Percentiles rank a stretch among this genome's conserved stretches.
These are phyloP conservation scores for Drosophila malerkotliana DNA, from an alignment of 1,140 invertebrate species.

Conservation along the genomic window DNA sequence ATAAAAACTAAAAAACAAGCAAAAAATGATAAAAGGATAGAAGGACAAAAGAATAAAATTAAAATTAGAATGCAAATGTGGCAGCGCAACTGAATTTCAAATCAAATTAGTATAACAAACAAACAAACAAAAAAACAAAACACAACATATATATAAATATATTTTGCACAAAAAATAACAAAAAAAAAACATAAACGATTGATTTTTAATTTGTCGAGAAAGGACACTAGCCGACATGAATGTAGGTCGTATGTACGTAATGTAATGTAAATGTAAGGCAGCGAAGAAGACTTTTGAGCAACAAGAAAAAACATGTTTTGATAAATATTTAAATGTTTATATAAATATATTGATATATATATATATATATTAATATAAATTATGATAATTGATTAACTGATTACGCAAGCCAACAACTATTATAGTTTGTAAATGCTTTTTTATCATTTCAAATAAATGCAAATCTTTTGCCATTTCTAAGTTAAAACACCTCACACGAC, in stretches of 20 bases:
- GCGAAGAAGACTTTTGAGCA: constrained; percentile 80
- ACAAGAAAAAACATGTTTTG: constrained; percentile 81
- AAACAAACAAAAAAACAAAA: constrained; percentile 19
- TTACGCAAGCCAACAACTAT: constrained; percentile 79
- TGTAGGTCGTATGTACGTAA: constrained; percentile 64
- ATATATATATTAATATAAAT: constrained; percentile 62
- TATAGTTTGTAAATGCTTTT: constrained; percentile 81
- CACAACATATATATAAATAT: constrained; percentile 52
- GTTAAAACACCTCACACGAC: constrained; percentile 62
- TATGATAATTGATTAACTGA: constrained; percentile 72
- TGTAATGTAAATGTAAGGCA: constrained; percentile 77
- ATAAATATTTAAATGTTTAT: constrained; percentile 82
- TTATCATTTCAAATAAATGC: constrained; percentile 78
- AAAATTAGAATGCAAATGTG: constrained; percentile 52
- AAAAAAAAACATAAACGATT: constrained; percentile 47
- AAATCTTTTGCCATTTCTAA: constrained; percentile 78
- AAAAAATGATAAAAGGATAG: neutral
- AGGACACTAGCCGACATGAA: constrained; percentile 25
- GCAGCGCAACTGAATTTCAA: constrained; percentile 81
- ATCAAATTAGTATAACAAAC: constrained; percentile 75
- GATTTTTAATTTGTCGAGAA: constrained; percentile 43
- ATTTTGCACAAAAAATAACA: constrained; percentile 69
- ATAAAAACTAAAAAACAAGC: constrained; percentile 17
- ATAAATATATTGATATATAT: constrained; percentile 55
- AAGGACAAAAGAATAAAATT: constrained; percentile 20